Conservation (phyloP, 2,797 vertebrate genomes). For the Cheirogaleus major region DNA sequence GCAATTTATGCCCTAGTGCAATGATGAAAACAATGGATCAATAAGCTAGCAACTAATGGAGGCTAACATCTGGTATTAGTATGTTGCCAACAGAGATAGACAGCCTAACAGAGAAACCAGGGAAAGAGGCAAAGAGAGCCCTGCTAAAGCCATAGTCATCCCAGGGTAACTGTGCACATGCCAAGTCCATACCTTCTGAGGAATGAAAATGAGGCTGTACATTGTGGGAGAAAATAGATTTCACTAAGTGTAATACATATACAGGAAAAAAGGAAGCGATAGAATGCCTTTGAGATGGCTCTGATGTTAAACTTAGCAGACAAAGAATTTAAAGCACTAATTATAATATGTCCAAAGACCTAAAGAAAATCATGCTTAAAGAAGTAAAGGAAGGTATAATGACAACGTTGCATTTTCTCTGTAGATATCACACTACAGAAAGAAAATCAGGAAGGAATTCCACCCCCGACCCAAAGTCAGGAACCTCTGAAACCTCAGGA, state of each 20-base stretch:
- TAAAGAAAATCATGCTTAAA: neutral
- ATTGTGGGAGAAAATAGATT: neutral
- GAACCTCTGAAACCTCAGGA: constrained; percentile 76
- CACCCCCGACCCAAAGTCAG: constrained; percentile 62
- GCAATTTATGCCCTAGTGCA: neutral
- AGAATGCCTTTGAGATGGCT: neutral
- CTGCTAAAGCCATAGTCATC: neutral
- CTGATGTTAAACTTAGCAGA: neutral
- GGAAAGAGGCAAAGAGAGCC: too few species aligned
- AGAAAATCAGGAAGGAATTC: constrained; percentile 77
- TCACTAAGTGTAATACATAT: neutral
- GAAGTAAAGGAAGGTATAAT: neutral
- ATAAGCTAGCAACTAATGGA: neutral
- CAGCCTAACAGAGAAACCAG: neutral
- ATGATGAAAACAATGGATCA: neutral
- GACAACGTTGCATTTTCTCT: constrained; percentile 32
- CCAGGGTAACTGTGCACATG: neutral
- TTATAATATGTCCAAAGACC: neutral
- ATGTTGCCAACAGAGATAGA: neutral
- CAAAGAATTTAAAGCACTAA: neutral
- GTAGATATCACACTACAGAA: constrained; percentile 77
- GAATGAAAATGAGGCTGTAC: neutral
- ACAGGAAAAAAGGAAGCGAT: neutral
- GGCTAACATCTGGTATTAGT: too few species aligned
- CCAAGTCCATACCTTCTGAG: neutral